Base-by-base conservation (phyloP, 1,140 invertebrate genomes). In the Lordiphosa mommai region DNA sequence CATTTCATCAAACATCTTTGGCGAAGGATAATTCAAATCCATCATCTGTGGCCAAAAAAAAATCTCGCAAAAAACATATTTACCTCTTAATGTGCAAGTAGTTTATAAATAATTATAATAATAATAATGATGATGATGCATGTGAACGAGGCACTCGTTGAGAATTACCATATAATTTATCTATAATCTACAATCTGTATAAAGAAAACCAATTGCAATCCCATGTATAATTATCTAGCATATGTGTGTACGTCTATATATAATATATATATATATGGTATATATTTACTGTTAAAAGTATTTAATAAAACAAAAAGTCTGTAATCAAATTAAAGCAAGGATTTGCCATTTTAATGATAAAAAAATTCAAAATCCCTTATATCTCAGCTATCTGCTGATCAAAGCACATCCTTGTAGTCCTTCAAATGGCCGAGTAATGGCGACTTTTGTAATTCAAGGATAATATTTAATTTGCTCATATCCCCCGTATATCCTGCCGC, bases 41-140 rank as follows among this genome's bases (percentile, higher is more conserved):
- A 23, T 23, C 64, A 61, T 69, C 27, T 80, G 73, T 69, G 64
- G 74, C 74, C 74, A 80, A 82, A 79, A 71, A 71, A 20, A 9
- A 41, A 41, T 50, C 53, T 72, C 69, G 68, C 70, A 61, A 70
- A 70, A 46, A 77, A 77, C 79, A 72, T 53, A 77, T 84, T 84
- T 84, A 84, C 77, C 77, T 84, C 77, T 84, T 65, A 84, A 43
- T 72, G 68, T 69, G 79, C 72, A 84, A 72, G 58, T 77, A 84
- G 63, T 69, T 56, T 66, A 46, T 59, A 43, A 58, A 64, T 46
- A 20, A 4, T 20, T 46, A 23, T 38, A 59, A n/a, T n/a, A n/a
- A n/a, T n/a, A n/a, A n/a, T n/a, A n/a, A n/a, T n/a, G n/a, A n/a
- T n/a, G n/a, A n/a, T n/a, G n/a, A n/a, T n/a, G n/a, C n/a, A n/a